Evolutionary conservation across 2,113 vertebrate genomes (phyloP), one percentile per base, ranked within the genome.

Genomic region (Pterocles burchelli): DNA sequence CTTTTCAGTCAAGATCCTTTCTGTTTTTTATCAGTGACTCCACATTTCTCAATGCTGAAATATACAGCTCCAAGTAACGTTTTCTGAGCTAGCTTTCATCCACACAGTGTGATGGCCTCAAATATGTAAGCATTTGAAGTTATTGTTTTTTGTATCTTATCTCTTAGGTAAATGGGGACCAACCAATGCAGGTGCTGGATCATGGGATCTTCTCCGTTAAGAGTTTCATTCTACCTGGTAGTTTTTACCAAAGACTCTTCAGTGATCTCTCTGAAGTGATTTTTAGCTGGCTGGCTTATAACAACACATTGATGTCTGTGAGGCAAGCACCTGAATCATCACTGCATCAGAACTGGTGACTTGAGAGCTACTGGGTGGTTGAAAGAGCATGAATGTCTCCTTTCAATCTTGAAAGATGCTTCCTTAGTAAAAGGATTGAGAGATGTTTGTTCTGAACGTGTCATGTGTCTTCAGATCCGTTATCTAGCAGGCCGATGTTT

Each of bases 51-150:
- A 55, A 1, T 63, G 85, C 43, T 89, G 88, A 93, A 85, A 63
- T 54, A n/a, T 2, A 82, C 5, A 2, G 7, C 77, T 75, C 43
- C 10, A 6, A 51, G 51, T 54, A 16, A n/a, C 31, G 26, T 80
- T 88, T 88, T 72, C 49, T 78, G 79, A n/a, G 48, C 24, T 63
- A 61, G 28, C 76, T 84, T 78, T 82, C 61, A 75, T 61, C 65
- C 38, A 49, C 31, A 19, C 0, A 0, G 26, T n/a, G 31, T 25
- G 25, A 29, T 11, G 18, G 28, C 45, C 36, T 54, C 48, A 62
- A 68, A 75, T 6, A 29, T 59, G 26, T 52, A 24, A 48, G 13
- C 55, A 22, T 81, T 86, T 92, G 54, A 51, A 86, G 41, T 28
- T 55, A 14, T 15, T 36, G 51, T 63, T 34, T 10, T 91, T 93